A percentile compares a stretch with the other conserved stretches of the same genome.
Evolutionary conservation across 2,888 invertebrate genomes (phyloP).

Genomic region (Carterocephalus palaemon): DNA sequence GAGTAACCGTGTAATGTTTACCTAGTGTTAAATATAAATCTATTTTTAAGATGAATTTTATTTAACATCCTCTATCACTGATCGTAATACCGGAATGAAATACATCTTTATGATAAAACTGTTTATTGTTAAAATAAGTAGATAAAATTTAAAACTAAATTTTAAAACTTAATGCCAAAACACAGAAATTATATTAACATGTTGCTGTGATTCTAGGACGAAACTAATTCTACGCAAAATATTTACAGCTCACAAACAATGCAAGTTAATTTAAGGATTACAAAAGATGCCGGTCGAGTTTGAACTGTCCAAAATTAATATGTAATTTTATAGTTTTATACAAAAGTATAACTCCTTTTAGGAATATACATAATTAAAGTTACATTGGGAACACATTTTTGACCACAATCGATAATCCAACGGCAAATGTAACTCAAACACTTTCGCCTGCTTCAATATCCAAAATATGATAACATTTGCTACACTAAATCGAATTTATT

Average conservation of each 20-base stretch:
- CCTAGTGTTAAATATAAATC: conserved; percentile 35
- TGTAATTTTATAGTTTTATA: conserved; percentile 43
- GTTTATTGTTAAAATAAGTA: conserved; percentile 78
- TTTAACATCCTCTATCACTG: conserved; percentile 29
- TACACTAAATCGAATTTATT: conserved; percentile 47
- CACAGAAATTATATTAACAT: conserved; percentile 72
- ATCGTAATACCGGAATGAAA: conserved; percentile 34
- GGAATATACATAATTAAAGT: conserved; percentile 46
- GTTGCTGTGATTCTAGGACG: conserved; percentile 63
- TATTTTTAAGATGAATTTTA: conserved; percentile 33
- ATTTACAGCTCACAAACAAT: conserved; percentile 73
- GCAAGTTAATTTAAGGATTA: conserved; percentile 53
- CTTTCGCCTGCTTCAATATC: conserved; percentile 69
- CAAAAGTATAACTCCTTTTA: conserved; percentile 51
- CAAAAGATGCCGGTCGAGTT: conserved; percentile 71
- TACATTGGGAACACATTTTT: conserved; percentile 58
- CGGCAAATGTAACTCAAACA: conserved; percentile 54
- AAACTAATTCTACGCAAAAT: conserved; percentile 65
- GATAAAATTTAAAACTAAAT: too few relatives aligned
- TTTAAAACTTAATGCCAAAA: conserved; percentile 75
- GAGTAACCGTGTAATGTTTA: conserved; percentile 30
- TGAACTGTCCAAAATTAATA: conserved; percentile 51
- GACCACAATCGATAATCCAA: conserved; percentile 52
- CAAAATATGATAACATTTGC: conserved; percentile 47
- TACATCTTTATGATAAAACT: conserved; percentile 54